Base-by-base conservation (phyloP, 2,888 invertebrate genomes). In the Apomyelois bistriatella region DNA sequence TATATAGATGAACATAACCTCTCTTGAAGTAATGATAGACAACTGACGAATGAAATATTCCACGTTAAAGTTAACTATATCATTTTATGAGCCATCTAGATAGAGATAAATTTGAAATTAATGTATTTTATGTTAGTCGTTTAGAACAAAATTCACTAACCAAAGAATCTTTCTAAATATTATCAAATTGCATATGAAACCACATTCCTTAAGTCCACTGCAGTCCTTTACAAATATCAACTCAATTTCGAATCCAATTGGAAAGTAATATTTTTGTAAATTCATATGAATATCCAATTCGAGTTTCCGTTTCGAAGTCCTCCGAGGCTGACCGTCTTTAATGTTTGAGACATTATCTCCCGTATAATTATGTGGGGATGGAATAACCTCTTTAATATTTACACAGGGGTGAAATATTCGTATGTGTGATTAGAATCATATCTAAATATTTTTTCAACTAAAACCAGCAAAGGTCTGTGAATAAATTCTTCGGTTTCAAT, bases 261-360 rank as follows among this genome's bases (percentile, higher is more conserved):
- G 16, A 42, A 36, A 17, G 42, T 36, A 65, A 61, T 65, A 63
- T 58, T 69, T 67, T 70, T 59, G 61, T 65, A 72, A 62, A 71
- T 72, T 71, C 68, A 71, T 73, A 65, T 54, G 58, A 59, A 61
- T 68, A 72, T 73, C 74, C 74, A 72, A 74, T 78, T 79, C 69
- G 63, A 60, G 63, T 64, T 70, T 62, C 62, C 66, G 67, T 68
- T 64, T 63, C 58, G 58, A 53, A 54, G 61, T 72, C 72, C 68
- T 57, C 57, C 36, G 61, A 60, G 64, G 57, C 59, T 59, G 58
- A 64, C 61, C 72, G 67, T 70, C 75, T 76, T 79, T 72, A 78
- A 82, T 77, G 73, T 79, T 74, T 75, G 66, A 58, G 71, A 74
- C 77, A 72, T 75, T 76, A 77, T 80, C 74, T 70, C 54, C 43